Evolutionary conservation across 2,797 vertebrate genomes (phyloP), one percentile per base, ranked within the genome.

Genomic region (Limnodromus scolopaceus): DNA sequence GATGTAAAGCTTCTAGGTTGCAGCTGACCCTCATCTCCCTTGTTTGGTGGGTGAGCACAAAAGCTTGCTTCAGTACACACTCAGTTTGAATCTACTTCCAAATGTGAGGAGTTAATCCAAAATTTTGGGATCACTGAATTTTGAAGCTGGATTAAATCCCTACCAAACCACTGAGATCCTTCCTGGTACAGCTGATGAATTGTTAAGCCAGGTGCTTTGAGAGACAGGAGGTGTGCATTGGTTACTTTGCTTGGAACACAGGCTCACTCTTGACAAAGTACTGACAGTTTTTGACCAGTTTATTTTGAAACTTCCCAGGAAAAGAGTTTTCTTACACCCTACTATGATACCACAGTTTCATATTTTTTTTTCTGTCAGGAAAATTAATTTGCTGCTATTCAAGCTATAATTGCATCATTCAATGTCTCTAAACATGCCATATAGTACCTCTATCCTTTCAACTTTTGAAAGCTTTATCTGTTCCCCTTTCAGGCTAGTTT

Each of bases 241-340:
- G 20, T 53, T n/a, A 32, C 60, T 77, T 81, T 1, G 3, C 20
- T 45, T 48, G 54, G 54, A 75, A 70, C 19, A 16, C 3, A 27
- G 49, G 20, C n/a, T 95, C 0, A 0, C 14, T 41, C 55, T 53
- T 70, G 57, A 60, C 7, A 57, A 0, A 2, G 34, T 22, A 58
- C 18, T 58, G 57, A 57, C 32, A 14, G 2, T 0, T 43, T 9
- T 48, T 55, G 6, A 17, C 27, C 69, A 64, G 51, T 70, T 87
- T 36, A 38, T 66, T 38, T 66, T 58, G 39, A 72, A 86, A 60
- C 9, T 55, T 84, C 51, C 79, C 5, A 2, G 58, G 18, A 72
- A 78, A 84, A 84, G 27, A 24, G 13, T 18, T 57, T 89, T 85
- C 68, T 64, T 77, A 60, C 20, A 36, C 54, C 39, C 54, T 84